Base-by-base conservation (phyloP, 1,140 invertebrate species). In the Drosophila obscura region DNA sequence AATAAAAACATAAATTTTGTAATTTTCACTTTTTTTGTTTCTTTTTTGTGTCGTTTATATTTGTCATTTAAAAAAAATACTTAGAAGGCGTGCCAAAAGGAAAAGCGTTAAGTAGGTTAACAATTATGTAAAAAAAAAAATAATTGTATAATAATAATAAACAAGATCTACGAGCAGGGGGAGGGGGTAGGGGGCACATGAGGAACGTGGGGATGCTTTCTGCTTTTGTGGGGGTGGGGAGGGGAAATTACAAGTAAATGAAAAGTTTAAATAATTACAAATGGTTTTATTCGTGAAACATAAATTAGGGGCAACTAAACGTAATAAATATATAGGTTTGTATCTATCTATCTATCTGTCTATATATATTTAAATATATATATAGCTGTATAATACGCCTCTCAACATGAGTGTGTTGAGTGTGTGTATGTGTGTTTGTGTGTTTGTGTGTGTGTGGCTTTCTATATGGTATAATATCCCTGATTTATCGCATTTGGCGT, bases 401-500 rank as follows among this genome's bases (percentile, higher is more conserved):
- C 26, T 28, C 26, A 28, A 7, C 22, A 24, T 24, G 22, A 24
- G 16, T 60, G 28, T 46, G 13, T 68, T 19, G 19, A 19, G 15
- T 45, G 31, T 57, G n/a, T 31, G 7, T 56, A 6, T 48, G 55
- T 48, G 26, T 46, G 55, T 48, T 16, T 46, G 13, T 46, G 13
- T 73, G 15, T 45, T 24, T 57, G n/a, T 31, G 7, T 56, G 8
- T 48, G 55, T 48, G 26, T 43, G 41, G 26, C 22, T 26, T 7
- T 9, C 3, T 26, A n/a, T 41, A 16, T 46, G 50, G 28, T 39
- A 63, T 80, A 77, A 65, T 81, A 81, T 87, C 77, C 82, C 77
- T 87, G 82, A 87, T 87, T 85, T 78, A 39, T 39, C 48, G 46
- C 78, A 43, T 74, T 85, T 85, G 81, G 81, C 75, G 50, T 84